These are phyloP conservation scores for Rousettus leschenaultii DNA, from an alignment of 2,113 vertebrate genomes.

Conservation along the genomic window DNA sequence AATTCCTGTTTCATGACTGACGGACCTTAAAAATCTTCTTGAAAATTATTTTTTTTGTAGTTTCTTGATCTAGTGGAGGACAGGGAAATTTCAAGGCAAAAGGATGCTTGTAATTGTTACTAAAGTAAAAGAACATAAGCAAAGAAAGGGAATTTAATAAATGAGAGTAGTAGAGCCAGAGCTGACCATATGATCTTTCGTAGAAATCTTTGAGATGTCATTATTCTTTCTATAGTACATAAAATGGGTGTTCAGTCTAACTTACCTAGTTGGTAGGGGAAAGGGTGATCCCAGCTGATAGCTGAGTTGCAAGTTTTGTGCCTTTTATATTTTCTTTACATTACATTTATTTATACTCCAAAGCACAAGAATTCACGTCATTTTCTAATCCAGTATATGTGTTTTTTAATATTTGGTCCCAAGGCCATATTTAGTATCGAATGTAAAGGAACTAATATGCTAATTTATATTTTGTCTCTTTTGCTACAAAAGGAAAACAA, in stretches of 20 bases:
- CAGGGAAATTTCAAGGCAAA: not conserved
- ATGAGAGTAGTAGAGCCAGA: not conserved
- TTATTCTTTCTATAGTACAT: not conserved
- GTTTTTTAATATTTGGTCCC: not conserved
- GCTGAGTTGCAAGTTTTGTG: not conserved
- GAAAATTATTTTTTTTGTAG: not conserved
- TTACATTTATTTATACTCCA: not conserved
- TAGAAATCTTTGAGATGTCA: not conserved
- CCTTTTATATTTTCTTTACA: not conserved
- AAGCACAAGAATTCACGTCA: not conserved
- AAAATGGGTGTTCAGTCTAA: not conserved
- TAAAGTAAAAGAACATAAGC: not conserved
- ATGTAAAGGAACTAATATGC: not conserved
- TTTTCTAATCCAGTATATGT: not conserved
- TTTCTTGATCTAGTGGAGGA: not conserved
- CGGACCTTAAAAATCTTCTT: not conserved
- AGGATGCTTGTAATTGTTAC: not conserved
- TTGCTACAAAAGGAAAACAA: not conserved
- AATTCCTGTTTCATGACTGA: not conserved
- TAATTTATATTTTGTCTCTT: conserved; percentile 3
- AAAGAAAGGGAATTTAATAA: not conserved
- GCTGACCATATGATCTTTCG: not conserved
- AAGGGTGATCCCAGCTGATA: not conserved
- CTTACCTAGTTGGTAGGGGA: not conserved
- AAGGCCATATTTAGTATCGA: not conserved